Base-by-base conservation (phyloP, 2,888 invertebrate genomes). In the Meteorus cinctellus region DNA sequence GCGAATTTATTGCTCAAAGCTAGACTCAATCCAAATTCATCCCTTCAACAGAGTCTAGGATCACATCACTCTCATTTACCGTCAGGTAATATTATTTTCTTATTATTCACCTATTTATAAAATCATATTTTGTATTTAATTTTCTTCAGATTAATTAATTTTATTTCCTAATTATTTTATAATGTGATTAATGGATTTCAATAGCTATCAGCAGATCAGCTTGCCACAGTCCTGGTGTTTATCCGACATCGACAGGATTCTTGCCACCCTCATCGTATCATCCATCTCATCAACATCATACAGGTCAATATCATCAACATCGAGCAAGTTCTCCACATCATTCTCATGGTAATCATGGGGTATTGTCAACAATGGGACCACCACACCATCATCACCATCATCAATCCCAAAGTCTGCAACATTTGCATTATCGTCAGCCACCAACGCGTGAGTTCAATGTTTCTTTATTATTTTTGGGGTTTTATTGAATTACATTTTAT, bases 11-110 rank as follows among this genome's bases (percentile, higher is more conserved):
- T 89, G 90, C 92, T 96, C 87, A 97, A 97, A 91, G 95, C 96
- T 76, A 93, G 97, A 82, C 93, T 97, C 83, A 96, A 96, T 90
- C 95, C 95, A 76, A 93, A 93, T 79, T 86, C 89, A 81, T 86
- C 89, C 79, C 86, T 89, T 65, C 89, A 88, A 81, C 84, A 86
- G 72, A 86, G 83, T 79, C 87, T 86, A 83, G 90, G 87, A 69
- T 84, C 89, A 66, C 89, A 89, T 84, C 89, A 89, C 81, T 87
- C 88, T 81, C 89, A 89, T 80, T 82, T 89, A 76, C 86, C 88
- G 80, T 87, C 89, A 83, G 88, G 89, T 89, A 85, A 83, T 34
- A 55, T 60, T 62, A 48, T 24, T 41, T 59, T 65, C 12, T 60
- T 24, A 24, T 34, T 68, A 31, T 19, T 36, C 31, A 19, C 29